phyloP scores from a whole-genome alignment of 35 echinoderm and acorn worm genomes.

The Amphiura filiformis region DNA sequence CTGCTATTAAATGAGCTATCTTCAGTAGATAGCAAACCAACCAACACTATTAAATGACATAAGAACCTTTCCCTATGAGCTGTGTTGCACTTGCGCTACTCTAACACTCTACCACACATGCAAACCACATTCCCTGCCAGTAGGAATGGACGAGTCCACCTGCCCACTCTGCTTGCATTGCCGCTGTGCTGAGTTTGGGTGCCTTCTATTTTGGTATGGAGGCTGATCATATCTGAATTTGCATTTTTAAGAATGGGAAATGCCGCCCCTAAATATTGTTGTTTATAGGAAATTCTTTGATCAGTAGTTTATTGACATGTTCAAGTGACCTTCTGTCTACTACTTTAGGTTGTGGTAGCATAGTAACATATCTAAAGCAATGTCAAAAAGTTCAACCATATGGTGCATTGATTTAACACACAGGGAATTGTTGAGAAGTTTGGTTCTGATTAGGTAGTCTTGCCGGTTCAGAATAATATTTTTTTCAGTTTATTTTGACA shows the following conservation, averaged over 20 bases:
- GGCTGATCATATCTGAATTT: too few relatives aligned
- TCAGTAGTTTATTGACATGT: neutral
- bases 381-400: neutral
- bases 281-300: neutral
- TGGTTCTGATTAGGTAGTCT: neutral
- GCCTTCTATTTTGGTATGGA: neutral
- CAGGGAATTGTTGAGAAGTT: neutral
- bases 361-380: neutral
- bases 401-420: neutral
- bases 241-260: neutral
- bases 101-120: neutral
- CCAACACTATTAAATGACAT: neutral
- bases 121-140: neutral
- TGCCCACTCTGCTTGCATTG: neutral
- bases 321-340: neutral
- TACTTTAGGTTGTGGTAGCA: neutral
- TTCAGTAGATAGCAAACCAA: too few relatives aligned
- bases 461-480: neutral
- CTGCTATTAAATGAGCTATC: too few relatives aligned
- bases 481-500: neutral
- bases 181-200: neutral
- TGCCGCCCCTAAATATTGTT: neutral
- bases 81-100: neutral
- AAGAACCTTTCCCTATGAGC: neutral
- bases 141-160: neutral